These are phyloP conservation scores for Leptinotarsa defecta DNA, from an alignment of 1,140 invertebrate genomes.

Conservation along the genomic window DNA sequence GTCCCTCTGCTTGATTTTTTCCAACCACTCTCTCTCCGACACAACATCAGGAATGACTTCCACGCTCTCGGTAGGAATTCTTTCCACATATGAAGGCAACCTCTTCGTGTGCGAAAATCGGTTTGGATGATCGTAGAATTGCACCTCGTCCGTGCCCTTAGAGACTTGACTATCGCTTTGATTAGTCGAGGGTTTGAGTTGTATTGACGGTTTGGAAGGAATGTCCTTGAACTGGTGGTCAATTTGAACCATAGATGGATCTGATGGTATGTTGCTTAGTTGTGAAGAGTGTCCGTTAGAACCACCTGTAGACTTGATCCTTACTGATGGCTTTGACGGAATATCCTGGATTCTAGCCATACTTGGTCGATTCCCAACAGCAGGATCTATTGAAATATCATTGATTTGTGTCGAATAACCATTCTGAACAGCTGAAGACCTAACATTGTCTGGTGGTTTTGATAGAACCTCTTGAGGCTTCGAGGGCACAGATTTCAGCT, in stretches of 20 bases:
- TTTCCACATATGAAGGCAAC: slow-evolving; percentile 38
- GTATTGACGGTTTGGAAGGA: slow-evolving; percentile 9
- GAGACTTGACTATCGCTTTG: slow-evolving; percentile 9
- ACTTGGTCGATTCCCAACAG: not conserved
- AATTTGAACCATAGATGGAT: not conserved
- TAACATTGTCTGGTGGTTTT: slow-evolving; percentile 43
- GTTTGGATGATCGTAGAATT: slow-evolving; percentile 44
- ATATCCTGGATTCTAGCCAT: not conserved
- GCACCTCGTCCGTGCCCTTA: slow-evolving; percentile 26
- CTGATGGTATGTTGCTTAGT: not conserved
- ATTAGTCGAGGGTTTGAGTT: not conserved
- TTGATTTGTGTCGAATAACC: no score
- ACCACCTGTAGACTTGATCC: no score
- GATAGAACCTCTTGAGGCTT: slow-evolving; percentile 34
- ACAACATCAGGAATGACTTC: slow-evolving; percentile 35
- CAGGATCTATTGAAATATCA: not conserved
- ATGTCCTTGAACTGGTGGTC: not conserved
- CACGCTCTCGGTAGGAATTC: slow-evolving; percentile 36
- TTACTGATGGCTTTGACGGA: not conserved
- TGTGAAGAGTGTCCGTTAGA: no score
- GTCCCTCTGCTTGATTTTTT: slow-evolving; percentile 45
- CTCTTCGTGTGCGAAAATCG: slow-evolving; percentile 30
- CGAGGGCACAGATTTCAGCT: no score
- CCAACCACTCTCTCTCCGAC: slow-evolving; percentile 41
- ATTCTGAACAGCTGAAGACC: not conserved